These are phyloP conservation scores for Ciconia boyciana DNA, from an alignment of 2,113 vertebrate species.

Conservation along the genomic window DNA sequence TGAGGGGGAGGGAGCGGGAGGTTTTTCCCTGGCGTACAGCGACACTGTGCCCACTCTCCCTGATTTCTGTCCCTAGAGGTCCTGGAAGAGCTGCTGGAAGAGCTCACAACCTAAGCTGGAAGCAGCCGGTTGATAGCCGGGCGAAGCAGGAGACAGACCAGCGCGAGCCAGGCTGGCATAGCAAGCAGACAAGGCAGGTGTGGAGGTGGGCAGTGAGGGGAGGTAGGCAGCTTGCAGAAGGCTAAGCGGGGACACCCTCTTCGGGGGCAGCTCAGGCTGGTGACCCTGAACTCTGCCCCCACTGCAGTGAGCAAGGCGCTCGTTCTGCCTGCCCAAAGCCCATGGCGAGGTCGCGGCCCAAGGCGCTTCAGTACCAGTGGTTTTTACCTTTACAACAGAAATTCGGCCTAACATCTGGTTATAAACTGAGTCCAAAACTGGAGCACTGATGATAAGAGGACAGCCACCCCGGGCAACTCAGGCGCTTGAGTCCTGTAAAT, in stretches of 20 bases:
- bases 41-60: neutral
- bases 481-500: constrained; percentile 67
- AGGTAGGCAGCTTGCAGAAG: neutral
- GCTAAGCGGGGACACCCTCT: neutral
- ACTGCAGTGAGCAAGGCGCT: neutral
- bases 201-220: neutral
- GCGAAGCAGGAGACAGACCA: neutral
- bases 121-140: neutral
- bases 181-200: neutral
- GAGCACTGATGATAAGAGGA: constrained; percentile 56
- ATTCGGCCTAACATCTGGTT: constrained; percentile 70
- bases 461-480: constrained; percentile 63
- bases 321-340: constrained; percentile 11
- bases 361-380: neutral
- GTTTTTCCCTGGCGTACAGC: neutral
- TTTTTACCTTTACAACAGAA: constrained; percentile 70
- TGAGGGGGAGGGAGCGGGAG: neutral
- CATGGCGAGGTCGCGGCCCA: neutral
- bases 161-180: neutral
- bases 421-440: constrained; percentile 65
- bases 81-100: neutral
- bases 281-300: neutral
- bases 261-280: neutral
- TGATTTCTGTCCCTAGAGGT: neutral
- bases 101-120: constrained; percentile 22